A percentile compares a stretch with the other conserved stretches of the same genome.
phyloP scores from a whole-genome alignment of 2,113 vertebrate genomes.

The Siphamia tubifer region DNA sequence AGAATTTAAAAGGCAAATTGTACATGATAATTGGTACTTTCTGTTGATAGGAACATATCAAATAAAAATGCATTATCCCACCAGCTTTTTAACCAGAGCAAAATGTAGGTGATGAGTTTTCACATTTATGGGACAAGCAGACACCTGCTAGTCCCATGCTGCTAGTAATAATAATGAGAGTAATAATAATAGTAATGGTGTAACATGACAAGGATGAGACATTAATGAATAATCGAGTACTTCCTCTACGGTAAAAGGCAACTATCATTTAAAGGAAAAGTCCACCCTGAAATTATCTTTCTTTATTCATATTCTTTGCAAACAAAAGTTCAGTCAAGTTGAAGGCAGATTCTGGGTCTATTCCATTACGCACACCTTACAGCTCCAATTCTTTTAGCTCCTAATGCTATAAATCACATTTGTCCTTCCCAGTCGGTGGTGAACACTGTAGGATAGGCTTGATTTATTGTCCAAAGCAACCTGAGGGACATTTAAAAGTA shows the following conservation, averaged over 20 bases:
- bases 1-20: not conserved
- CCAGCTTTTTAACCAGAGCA: not conserved
- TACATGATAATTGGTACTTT: not conserved
- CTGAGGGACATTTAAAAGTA: not conserved
- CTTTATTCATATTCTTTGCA: not conserved
- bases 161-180: not conserved
- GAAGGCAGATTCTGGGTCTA: too few relatives aligned
- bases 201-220: not conserved
- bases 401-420: not conserved
- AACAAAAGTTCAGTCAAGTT: not conserved
- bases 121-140: not conserved
- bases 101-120: not conserved
- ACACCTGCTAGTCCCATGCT: too few relatives aligned
- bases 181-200: not conserved
- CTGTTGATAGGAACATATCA: not conserved
- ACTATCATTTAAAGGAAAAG: conserved; percentile 14
- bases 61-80: not conserved
- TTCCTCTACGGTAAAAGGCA: conserved; percentile 15
- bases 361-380: not conserved
- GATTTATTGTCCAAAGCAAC: not conserved
- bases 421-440: not conserved
- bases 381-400: not conserved
- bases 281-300: not conserved
- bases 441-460: not conserved
- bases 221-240: conserved; percentile 1